phyloP scores from a whole-genome alignment of 2,888 invertebrate species.

The Emmelina monodactyla region DNA sequence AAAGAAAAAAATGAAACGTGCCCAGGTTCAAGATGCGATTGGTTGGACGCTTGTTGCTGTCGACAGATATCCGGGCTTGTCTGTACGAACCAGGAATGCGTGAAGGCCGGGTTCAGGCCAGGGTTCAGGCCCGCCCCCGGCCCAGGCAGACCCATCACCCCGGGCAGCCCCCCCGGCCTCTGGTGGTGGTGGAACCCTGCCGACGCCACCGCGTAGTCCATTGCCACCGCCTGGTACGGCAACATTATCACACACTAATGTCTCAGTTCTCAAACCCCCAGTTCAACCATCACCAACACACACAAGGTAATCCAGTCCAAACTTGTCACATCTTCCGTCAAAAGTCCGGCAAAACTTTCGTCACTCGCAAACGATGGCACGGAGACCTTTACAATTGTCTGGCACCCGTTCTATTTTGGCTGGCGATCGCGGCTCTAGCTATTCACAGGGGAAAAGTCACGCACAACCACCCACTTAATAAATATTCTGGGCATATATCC shows the following conservation, averaged over 20 bases:
- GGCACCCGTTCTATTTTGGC: slow-evolving; percentile 55
- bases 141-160: slow-evolving; percentile 66
- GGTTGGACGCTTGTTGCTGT: slow-evolving; percentile 77
- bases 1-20: slow-evolving; percentile 74
- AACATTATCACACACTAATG: slow-evolving; percentile 69
- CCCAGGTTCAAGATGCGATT: slow-evolving; percentile 91
- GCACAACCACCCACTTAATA: slow-evolving; percentile 67
- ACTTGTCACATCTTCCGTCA: too few species aligned
- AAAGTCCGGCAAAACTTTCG: too few species aligned
- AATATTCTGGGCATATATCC: slow-evolving; percentile 70
- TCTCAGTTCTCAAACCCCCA: slow-evolving; percentile 17
- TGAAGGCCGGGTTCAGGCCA: slow-evolving; percentile 77
- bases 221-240: slow-evolving; percentile 88
- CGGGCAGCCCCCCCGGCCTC: slow-evolving; percentile 59
- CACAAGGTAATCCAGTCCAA: too few species aligned
- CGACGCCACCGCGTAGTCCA: slow-evolving; percentile 78
- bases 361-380: too few species aligned
- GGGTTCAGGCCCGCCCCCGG: slow-evolving; percentile 58
- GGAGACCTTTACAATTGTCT: too few species aligned
- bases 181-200: slow-evolving; percentile 61
- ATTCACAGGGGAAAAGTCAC: slow-evolving; percentile 63
- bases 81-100: slow-evolving; percentile 94
- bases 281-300: too few species aligned
- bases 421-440: slow-evolving; percentile 54
- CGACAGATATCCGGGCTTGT: slow-evolving; percentile 90